Conservation (phyloP, 2,797 vertebrate genomes). For the Tragopan temminckii region DNA sequence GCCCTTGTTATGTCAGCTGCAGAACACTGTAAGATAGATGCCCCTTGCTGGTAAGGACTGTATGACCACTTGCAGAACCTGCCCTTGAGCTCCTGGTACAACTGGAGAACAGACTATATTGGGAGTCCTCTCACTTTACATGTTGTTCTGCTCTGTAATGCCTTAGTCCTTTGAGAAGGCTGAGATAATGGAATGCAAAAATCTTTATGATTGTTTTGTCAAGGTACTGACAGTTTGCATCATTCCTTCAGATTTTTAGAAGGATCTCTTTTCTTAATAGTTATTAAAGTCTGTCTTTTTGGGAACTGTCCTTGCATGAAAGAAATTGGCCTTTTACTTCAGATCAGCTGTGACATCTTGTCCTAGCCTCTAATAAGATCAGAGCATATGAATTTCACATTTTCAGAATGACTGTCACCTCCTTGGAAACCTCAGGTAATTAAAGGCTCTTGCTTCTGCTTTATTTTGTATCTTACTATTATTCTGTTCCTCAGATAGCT, state of each 20-base stretch:
- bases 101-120: not conserved
- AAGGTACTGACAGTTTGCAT: not conserved
- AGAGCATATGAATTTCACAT: conserved; percentile 28
- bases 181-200: conserved; percentile 8
- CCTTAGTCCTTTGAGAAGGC: not conserved
- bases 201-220: not conserved
- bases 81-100: not conserved
- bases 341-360: conserved; percentile 44
- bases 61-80: not conserved
- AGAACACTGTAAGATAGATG: not conserved
- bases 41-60: not conserved
- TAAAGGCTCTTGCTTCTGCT: conserved; percentile 19
- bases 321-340: conserved; percentile 54
- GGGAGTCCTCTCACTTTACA: not conserved
- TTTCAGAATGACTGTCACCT: conserved; percentile 47
- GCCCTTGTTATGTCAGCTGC: not conserved
- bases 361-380: conserved; percentile 47
- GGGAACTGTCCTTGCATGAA: conserved; percentile 18
- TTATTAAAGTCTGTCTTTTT: conserved; percentile 27
- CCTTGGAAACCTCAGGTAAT: conserved; percentile 49
- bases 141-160: not conserved
- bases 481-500: conserved; percentile 2
- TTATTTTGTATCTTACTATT: conserved; percentile 50
- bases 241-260: not conserved
- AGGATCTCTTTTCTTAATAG: not conserved